Evolutionary conservation across 1,140 invertebrate genomes (phyloP).

Genomic region (Tetragnatha versicolor): DNA sequence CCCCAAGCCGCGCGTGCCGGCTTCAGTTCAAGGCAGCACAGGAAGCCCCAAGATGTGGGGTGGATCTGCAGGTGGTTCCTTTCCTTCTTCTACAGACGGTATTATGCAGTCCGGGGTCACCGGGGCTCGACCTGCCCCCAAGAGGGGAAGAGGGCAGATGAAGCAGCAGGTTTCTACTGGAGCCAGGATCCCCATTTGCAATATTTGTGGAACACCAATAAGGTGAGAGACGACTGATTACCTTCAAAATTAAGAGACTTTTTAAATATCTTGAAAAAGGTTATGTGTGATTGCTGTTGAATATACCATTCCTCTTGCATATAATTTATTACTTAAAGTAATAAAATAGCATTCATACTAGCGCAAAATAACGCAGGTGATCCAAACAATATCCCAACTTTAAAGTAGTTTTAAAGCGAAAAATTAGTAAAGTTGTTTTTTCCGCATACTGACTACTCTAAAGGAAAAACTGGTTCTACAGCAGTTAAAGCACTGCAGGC

Average conservation of each 20-base stretch:
- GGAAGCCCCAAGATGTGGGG: conserved; percentile 16
- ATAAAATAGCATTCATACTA: no score
- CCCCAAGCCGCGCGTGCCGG: conserved; percentile 44
- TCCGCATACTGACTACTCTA: no score
- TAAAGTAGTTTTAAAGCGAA: no score
- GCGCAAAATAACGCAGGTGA: no score
- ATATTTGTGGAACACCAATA: conserved; percentile 87
- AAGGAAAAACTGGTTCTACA: no score
- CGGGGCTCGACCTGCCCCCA: conserved; percentile 73
- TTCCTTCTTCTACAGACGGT: conserved; percentile 23
- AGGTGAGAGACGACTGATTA: conserved; percentile 83
- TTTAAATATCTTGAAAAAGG: background rate
- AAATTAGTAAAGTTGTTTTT: no score
- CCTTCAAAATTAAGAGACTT: no score
- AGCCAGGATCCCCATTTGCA: conserved; percentile 85
- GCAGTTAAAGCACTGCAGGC: no score
- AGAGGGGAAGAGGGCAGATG: conserved; percentile 83
- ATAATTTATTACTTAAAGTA: no score
- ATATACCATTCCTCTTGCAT: no score
- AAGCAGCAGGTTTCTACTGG: conserved; percentile 77
- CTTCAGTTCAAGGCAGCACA: conserved; percentile 49
- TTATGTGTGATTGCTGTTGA: no score
- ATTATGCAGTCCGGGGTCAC: conserved; percentile 32
- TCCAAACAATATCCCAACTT: no score
- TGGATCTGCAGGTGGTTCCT: conserved; percentile 12